Percentiles rank a stretch among this genome's conserved stretches.
These are phyloP conservation scores for Mormyrus hasselquistii DNA, from an alignment of 2,797 vertebrate species.

Conservation along the genomic window DNA sequence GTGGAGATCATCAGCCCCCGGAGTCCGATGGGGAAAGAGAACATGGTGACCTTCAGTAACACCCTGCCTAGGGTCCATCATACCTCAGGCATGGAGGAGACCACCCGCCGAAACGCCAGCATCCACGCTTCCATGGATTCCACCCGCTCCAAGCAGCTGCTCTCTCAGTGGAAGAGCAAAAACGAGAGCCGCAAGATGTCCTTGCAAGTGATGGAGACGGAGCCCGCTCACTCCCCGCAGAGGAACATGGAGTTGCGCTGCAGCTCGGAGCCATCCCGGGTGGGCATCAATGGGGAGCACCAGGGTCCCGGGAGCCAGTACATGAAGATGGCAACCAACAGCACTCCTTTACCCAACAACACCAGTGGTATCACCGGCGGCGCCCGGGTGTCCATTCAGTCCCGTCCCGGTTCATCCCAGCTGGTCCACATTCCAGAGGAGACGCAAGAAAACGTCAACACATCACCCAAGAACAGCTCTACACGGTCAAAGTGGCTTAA, in stretches of 20 bases:
- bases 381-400: conserved; percentile 80
- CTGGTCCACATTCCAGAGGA: conserved; percentile 92
- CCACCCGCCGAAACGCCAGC: conserved; percentile 77
- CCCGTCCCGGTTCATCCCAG: conserved; percentile 86
- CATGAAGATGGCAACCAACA: conserved; percentile 61
- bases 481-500: conserved; percentile 89
- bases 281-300: conserved; percentile 75
- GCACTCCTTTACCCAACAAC: conserved; percentile 71
- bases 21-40: conserved; percentile 81
- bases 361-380: conserved; percentile 66
- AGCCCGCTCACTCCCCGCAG: conserved; percentile 78
- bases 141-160: conserved; percentile 84
- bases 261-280: conserved; percentile 78
- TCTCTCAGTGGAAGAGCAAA: conserved; percentile 92
- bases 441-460: conserved; percentile 65
- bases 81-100: conserved; percentile 75
- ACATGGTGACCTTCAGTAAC: conserved; percentile 84
- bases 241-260: conserved; percentile 79
- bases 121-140: conserved; percentile 93
- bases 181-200: conserved; percentile 86
- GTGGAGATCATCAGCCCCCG: conserved; percentile 82
- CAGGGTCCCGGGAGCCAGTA: conserved; percentile 58
- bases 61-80: conserved; percentile 76
- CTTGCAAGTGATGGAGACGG: conserved; percentile 82
- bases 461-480: conserved; percentile 68